Evolutionary conservation across 2,797 vertebrate species (phyloP).

Genomic region (Myripristis jacobus): DNA sequence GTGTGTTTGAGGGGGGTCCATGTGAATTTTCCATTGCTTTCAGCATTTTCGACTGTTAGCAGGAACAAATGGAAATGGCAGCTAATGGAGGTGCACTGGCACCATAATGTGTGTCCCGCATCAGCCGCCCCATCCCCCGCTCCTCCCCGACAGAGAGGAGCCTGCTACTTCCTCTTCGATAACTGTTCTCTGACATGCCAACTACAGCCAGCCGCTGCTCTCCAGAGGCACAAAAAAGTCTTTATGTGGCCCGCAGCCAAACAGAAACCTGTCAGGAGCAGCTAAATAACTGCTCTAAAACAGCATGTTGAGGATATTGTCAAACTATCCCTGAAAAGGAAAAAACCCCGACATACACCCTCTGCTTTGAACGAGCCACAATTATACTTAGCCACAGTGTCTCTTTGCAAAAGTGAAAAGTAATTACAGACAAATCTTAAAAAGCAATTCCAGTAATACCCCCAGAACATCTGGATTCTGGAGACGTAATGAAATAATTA

Average conservation of each 20-base stretch:
- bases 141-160: neutral
- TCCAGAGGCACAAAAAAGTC: constrained; percentile 5
- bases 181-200: constrained; percentile 8
- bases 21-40: constrained; percentile 72
- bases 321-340: neutral
- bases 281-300: neutral
- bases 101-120: constrained; percentile 16
- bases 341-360: too few species aligned
- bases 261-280: constrained; percentile 9
- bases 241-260: constrained; percentile 12
- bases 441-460: constrained; percentile 9
- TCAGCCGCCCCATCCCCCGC: neutral
- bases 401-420: constrained; percentile 18
- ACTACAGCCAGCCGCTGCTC: neutral
- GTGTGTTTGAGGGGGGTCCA: constrained; percentile 33
- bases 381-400: neutral
- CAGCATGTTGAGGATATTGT: neutral
- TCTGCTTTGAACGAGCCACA: neutral
- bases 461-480: constrained; percentile 16
- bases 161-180: constrained; percentile 45
- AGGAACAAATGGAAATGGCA: constrained; percentile 49
- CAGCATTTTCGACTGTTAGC: constrained; percentile 60
- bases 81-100: constrained; percentile 56
- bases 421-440: constrained; percentile 25
- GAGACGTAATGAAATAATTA: constrained; percentile 29